These are phyloP conservation scores for Iguana delicatissima DNA, from an alignment of 2,797 vertebrate genomes.

Conservation along the genomic window DNA sequence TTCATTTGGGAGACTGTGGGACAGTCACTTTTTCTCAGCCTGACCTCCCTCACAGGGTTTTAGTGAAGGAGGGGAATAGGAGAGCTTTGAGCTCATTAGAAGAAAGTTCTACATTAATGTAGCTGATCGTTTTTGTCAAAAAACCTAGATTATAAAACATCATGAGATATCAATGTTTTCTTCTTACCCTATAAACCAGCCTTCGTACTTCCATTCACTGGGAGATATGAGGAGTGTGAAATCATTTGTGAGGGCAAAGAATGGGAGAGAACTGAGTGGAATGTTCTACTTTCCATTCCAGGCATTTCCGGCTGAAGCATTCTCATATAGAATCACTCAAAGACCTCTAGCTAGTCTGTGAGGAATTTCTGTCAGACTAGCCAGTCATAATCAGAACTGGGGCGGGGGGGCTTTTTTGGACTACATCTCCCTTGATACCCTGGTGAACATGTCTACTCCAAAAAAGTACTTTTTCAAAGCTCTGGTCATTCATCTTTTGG, in stretches of 20 bases:
- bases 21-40: background rate
- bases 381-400: no score
- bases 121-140: background rate
- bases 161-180: background rate
- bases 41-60: background rate
- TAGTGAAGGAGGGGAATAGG: background rate
- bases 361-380: no score
- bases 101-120: background rate
- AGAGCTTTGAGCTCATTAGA: background rate
- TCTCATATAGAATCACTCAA: background rate
- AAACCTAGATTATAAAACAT: background rate
- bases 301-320: background rate
- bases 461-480: background rate
- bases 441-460: background rate
- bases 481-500: background rate
- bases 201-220: background rate
- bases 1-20: background rate
- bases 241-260: background rate
- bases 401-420: no score
- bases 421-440: no score
- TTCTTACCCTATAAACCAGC: background rate
- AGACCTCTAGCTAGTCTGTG: background rate
- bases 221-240: background rate
- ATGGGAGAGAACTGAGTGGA: background rate
- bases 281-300: background rate